Conservation (phyloP, 2,113 vertebrate genomes). For the Hippoglossus stenolepis region DNA sequence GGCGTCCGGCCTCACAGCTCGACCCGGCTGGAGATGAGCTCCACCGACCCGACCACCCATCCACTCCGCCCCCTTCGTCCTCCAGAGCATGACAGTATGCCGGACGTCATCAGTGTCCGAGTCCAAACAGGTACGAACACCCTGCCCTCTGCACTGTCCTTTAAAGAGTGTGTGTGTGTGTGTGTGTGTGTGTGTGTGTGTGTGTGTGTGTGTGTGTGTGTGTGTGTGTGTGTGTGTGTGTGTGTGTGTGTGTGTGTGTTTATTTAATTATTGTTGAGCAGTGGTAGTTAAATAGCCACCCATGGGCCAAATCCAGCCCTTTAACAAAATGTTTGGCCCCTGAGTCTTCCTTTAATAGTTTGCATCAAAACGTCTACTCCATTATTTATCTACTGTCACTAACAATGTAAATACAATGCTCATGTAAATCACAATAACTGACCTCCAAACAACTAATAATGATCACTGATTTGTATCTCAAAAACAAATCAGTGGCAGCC, state of each 20-base stretch:
- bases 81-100: conserved; percentile 79
- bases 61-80: conserved; percentile 71
- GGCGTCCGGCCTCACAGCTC: conserved; percentile 79
- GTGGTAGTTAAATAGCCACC: background rate
- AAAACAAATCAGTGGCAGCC: too few species aligned
- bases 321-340: background rate
- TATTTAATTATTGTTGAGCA: background rate
- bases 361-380: too few species aligned
- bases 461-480: too few species aligned
- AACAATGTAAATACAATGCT: too few species aligned
- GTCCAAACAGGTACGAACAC: conserved; percentile 80
- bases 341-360: background rate
- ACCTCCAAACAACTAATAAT: too few species aligned
- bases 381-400: too few species aligned
- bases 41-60: conserved; percentile 66
- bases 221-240: too few species aligned
- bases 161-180: background rate
- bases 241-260: too few species aligned
- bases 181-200: too few species aligned
- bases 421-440: too few species aligned
- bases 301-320: background rate
- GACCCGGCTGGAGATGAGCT: conserved; percentile 83
- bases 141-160: background rate
- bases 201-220: too few species aligned
- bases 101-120: conserved; percentile 86